These are phyloP conservation scores for Sturnus vulgaris DNA, from an alignment of 2,113 vertebrate species.

Conservation along the genomic window DNA sequence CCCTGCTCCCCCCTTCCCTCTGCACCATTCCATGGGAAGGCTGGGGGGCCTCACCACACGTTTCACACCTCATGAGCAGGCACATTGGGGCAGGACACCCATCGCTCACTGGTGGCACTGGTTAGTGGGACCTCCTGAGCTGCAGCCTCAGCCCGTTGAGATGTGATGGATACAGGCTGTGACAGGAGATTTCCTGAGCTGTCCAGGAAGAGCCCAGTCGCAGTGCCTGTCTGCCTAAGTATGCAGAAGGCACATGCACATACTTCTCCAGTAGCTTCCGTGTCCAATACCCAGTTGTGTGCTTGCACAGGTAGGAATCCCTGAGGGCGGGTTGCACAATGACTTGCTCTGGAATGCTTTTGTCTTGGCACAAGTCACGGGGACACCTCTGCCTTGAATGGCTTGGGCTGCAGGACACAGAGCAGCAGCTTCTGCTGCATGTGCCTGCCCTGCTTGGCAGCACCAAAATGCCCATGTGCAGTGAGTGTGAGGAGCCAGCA, in stretches of 20 bases:
- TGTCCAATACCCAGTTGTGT: background rate
- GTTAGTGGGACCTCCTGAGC: background rate
- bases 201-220: background rate
- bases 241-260: background rate
- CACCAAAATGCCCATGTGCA: accelerated
- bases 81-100: background rate
- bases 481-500: background rate
- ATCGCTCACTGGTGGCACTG: accelerated
- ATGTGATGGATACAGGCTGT: background rate
- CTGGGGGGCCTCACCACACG: accelerated
- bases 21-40: accelerated
- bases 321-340: background rate
- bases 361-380: background rate
- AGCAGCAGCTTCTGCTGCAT: background rate
- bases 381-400: background rate
- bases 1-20: background rate
- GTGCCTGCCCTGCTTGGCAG: background rate
- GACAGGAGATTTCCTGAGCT: background rate
- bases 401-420: background rate
- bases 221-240: background rate
- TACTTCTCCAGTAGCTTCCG: background rate
- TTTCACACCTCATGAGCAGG: background rate
- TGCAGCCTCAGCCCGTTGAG: background rate
- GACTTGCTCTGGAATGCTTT: background rate
- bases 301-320: background rate